These are phyloP conservation scores for Helobdella robusta DNA, from an alignment of 2,888 invertebrate species.

Conservation along the genomic window DNA sequence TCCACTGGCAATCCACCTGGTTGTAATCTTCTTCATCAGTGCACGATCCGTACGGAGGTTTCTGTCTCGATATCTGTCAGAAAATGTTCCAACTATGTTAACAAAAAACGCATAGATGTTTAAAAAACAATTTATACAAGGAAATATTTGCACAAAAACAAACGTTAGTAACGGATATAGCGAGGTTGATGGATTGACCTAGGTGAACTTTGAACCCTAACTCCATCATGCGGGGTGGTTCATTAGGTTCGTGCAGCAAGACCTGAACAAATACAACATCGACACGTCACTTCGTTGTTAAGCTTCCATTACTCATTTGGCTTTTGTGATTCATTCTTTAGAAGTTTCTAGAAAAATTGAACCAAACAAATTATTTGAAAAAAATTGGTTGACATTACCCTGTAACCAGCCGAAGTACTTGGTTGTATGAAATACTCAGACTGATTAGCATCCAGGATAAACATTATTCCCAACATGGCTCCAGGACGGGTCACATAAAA, in stretches of 20 bases:
- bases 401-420: neutral
- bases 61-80: neutral
- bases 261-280: too few relatives aligned
- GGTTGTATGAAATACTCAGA: slow-evolving; percentile 8
- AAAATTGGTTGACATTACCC: neutral
- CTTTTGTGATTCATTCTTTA: too few relatives aligned
- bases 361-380: too few relatives aligned
- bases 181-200: neutral
- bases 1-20: slow-evolving; percentile 3
- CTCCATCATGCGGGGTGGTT: neutral
- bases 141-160: neutral
- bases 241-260: slow-evolving; percentile 8
- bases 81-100: neutral
- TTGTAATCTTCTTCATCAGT: slow-evolving; percentile 13
- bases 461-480: neutral
- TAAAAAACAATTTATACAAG: neutral
- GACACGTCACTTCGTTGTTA: too few relatives aligned
- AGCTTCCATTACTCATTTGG: too few relatives aligned
- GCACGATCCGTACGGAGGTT: slow-evolving; percentile 19
- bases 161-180: neutral
- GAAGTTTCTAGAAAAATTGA: too few relatives aligned
- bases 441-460: neutral
- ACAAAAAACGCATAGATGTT: neutral
- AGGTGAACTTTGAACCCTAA: neutral
- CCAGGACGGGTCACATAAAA: too few relatives aligned